Percentiles rank a stretch among this genome's conserved stretches.
phyloP scores from a whole-genome alignment of 2,888 invertebrate genomes.

The Coelogynopora nodosa region DNA sequence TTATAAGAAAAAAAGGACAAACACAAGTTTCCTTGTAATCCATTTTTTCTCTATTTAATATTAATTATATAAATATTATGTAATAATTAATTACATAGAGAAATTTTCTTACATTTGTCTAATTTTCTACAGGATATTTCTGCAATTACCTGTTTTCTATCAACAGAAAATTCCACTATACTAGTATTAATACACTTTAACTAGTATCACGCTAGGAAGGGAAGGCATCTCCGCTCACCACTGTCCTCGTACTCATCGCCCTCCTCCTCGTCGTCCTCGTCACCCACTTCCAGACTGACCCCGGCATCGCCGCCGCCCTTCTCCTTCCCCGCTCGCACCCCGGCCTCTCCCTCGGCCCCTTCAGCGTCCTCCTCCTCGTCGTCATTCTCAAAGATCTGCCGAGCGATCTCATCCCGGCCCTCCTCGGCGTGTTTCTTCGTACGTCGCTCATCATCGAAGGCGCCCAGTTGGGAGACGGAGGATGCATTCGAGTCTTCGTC shows the following conservation, averaged over 20 bases:
- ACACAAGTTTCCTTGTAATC: too few relatives aligned
- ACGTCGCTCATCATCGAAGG: constrained; percentile 50
- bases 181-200: too few relatives aligned
- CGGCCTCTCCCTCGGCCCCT: constrained; percentile 48
- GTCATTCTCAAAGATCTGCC: constrained; percentile 59
- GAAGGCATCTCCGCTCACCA: neutral
- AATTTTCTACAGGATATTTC: too few relatives aligned
- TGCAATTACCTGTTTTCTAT: too few relatives aligned
- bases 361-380: constrained; percentile 51
- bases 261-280: constrained; percentile 74
- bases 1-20: too few relatives aligned
- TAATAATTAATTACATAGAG: too few relatives aligned
- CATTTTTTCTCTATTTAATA: too few relatives aligned
- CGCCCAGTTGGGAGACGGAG: constrained; percentile 48
- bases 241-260: constrained; percentile 10
- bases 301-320: constrained; percentile 46
- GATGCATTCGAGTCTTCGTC: constrained; percentile 60
- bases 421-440: constrained; percentile 49
- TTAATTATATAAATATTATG: too few relatives aligned
- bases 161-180: too few relatives aligned
- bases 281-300: constrained; percentile 68
- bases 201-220: too few relatives aligned
- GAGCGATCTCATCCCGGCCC: constrained; percentile 56
- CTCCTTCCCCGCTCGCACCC: constrained; percentile 48
- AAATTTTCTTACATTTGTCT: too few relatives aligned